Conservation (phyloP, 2,888 invertebrate genomes). For the Meta bourneti region DNA sequence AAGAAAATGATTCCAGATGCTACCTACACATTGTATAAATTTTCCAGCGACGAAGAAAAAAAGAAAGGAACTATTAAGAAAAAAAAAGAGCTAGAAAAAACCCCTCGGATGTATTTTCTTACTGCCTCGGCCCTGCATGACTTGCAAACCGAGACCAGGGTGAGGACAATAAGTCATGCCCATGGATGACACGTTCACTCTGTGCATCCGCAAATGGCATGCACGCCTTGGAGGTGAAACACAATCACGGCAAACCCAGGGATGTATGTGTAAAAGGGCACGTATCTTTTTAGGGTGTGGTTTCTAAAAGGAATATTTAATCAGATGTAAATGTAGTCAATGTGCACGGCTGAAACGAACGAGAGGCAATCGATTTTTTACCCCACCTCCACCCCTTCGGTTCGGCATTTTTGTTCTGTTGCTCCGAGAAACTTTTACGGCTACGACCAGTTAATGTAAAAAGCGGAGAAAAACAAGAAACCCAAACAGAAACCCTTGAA, state of each 20-base stretch:
- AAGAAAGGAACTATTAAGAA: neutral
- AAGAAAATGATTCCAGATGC: slow-evolving; percentile 1
- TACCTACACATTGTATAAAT: neutral
- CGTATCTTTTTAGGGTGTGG: slow-evolving; percentile 69
- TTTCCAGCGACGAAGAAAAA: neutral
- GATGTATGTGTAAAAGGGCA: slow-evolving; percentile 11
- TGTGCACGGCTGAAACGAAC: slow-evolving; percentile 32
- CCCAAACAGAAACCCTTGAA: neutral
- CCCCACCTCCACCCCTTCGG: neutral
- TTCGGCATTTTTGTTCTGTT: slow-evolving; percentile 51
- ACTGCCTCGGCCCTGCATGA: slow-evolving; percentile 10
- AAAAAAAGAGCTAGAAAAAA: neutral
- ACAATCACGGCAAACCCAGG: slow-evolving; percentile 31
- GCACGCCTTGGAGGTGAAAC: slow-evolving; percentile 44
- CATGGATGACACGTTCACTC: slow-evolving; percentile 24
- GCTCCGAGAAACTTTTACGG: slow-evolving; percentile 16
- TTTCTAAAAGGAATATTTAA: slow-evolving; percentile 68
- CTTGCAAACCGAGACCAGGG: slow-evolving; percentile 16
- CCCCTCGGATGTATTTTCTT: neutral
- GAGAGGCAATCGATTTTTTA: slow-evolving; percentile 48
- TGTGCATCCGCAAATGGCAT: slow-evolving; percentile 3
- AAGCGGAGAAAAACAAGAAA: slow-evolving; percentile 14
- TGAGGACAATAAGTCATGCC: slow-evolving; percentile 42
- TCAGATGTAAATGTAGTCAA: slow-evolving; percentile 72
- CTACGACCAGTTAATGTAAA: slow-evolving; percentile 10